Evolutionary conservation across 2,113 vertebrate species (phyloP).

Genomic region (Phylloscopus trochiloides): DNA sequence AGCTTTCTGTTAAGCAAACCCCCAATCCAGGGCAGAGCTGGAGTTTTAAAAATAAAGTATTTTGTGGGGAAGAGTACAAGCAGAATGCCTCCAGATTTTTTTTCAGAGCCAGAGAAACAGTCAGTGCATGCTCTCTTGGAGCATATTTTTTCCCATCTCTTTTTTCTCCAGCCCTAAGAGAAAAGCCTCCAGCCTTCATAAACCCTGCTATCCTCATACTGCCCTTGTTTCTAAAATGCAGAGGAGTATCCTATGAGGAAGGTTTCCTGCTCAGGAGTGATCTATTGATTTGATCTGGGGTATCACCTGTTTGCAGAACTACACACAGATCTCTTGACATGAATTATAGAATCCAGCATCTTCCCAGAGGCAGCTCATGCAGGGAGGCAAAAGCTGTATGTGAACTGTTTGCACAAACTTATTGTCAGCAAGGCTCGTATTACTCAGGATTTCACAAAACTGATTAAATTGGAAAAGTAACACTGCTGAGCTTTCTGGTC

Average conservation of each 20-base stretch:
- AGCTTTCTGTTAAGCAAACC: neutral
- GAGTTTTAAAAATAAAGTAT: neutral
- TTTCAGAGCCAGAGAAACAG: neutral
- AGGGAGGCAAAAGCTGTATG: neutral
- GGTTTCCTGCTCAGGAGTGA: neutral
- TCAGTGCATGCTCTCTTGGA: neutral
- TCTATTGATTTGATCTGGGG: neutral
- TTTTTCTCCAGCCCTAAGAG: neutral
- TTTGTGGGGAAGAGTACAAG: neutral
- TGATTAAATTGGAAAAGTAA: neutral
- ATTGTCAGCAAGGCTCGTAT: neutral
- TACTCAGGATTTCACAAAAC: neutral
- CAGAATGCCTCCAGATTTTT: neutral
- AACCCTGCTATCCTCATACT: fast-evolving
- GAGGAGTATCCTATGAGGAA: neutral
- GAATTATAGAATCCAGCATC: neutral
- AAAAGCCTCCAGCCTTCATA: neutral
- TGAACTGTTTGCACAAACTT: neutral
- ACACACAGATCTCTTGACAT: neutral
- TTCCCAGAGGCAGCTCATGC: neutral
- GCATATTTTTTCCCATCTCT: neutral
- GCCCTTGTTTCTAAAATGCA: neutral
- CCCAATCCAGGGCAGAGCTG: neutral
- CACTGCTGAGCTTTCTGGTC: neutral
- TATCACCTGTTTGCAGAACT: neutral